These are phyloP conservation scores for Spodoptera picta DNA, from an alignment of 2,888 invertebrate species.

Conservation along the genomic window DNA sequence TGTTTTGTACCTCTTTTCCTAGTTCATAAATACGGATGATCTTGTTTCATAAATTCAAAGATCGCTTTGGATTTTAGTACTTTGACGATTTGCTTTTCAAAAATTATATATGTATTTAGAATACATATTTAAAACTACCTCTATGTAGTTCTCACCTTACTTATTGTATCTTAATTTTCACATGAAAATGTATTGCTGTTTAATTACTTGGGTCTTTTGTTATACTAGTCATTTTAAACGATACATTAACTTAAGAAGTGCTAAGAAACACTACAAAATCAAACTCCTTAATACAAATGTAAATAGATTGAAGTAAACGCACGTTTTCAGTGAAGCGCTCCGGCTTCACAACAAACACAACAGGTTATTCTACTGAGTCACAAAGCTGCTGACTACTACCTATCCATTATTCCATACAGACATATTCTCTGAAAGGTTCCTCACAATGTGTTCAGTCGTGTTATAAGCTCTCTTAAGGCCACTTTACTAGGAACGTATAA, in stretches of 20 bases:
- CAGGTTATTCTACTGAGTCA: constrained; percentile 32
- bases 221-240: neutral
- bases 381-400: constrained; percentile 48
- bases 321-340: constrained; percentile 19
- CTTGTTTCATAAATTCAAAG: constrained; percentile 18
- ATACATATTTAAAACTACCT: no score
- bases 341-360: constrained; percentile 40
- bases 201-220: constrained; percentile 3
- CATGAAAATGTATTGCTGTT: no score
- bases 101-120: no score
- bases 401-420: constrained; percentile 55
- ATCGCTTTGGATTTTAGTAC: no score
- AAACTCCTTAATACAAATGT: neutral
- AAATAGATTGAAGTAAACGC: neutral
- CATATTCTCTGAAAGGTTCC: constrained; percentile 60
- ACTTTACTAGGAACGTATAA: constrained; percentile 64
- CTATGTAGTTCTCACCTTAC: no score
- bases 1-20: constrained; percentile 32
- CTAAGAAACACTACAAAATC: neutral
- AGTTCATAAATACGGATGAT: constrained; percentile 29
- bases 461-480: constrained; percentile 69
- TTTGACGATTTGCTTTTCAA: no score
- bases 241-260: no score
- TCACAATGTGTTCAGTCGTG: constrained; percentile 61
- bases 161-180: no score